Percentiles rank a stretch among this genome's conserved stretches.
Conservation (phyloP, 2,888 invertebrate genomes). For the Callyntrura guangdongensis region DNA sequence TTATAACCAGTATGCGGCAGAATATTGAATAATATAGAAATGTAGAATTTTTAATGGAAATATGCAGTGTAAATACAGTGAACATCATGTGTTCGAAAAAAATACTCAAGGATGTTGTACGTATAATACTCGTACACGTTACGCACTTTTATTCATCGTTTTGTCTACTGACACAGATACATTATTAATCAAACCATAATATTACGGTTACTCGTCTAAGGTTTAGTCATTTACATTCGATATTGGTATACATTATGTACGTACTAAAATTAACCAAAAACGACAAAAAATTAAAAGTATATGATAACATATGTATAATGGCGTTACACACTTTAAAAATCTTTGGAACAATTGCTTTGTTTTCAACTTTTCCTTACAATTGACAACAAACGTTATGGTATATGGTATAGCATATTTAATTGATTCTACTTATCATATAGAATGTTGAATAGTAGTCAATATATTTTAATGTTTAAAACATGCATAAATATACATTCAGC, state of each 20-base stretch:
- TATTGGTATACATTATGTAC: neutral
- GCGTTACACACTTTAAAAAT: constrained; percentile 47
- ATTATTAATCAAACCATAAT: constrained; percentile 53
- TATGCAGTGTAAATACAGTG: no score
- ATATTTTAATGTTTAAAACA: constrained; percentile 58
- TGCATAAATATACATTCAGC: constrained; percentile 76
- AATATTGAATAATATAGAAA: no score
- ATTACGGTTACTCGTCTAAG: constrained; percentile 44
- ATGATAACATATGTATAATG: constrained; percentile 29
- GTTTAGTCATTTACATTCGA: constrained; percentile 9
- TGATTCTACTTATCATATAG: neutral
- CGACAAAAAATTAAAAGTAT: constrained; percentile 22
- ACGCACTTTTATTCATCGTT: constrained; percentile 22
- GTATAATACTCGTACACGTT: neutral
- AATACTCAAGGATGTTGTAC: constrained; percentile 1
- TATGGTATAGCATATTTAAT: neutral
- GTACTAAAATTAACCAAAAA: constrained; percentile 43
- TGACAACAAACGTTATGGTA: constrained; percentile 28
- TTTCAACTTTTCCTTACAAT: constrained; percentile 2
- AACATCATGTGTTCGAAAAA: no score
- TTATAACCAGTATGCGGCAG: no score
- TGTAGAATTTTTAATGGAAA: no score
- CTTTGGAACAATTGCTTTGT: constrained; percentile 62
- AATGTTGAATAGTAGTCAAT: constrained; percentile 16
- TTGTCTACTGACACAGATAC: constrained; percentile 23